Percentiles rank a stretch among this genome's conserved stretches.
Evolutionary conservation across 2,888 invertebrate species (phyloP).

Genomic region (Lasioglossum villosulum): DNA sequence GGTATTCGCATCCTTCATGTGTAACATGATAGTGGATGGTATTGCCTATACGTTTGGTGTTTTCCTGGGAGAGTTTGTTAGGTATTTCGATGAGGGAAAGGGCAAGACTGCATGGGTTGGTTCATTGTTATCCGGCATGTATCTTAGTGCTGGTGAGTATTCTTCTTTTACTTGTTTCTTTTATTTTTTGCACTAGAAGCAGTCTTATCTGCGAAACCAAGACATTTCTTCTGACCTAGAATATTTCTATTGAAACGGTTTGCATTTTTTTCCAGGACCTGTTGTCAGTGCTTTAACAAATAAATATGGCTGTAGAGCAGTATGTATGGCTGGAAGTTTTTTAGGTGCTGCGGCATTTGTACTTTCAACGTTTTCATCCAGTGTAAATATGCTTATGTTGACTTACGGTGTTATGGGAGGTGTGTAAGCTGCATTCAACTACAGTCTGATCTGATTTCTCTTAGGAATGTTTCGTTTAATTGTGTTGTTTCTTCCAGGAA

Average conservation of each 20-base stretch:
- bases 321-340: constrained; percentile 96
- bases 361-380: constrained; percentile 93
- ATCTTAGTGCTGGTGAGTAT: constrained; percentile 93
- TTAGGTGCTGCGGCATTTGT: constrained; percentile 94
- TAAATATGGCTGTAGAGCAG: constrained; percentile 97
- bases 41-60: constrained; percentile 99
- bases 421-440: constrained; percentile 79
- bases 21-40: constrained; percentile 99
- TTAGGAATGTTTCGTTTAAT: background rate
- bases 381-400: constrained; percentile 95
- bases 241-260: background rate
- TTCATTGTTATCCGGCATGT: constrained; percentile 97
- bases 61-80: constrained; percentile 92
- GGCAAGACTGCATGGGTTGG: constrained; percentile 97
- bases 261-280: constrained; percentile 88
- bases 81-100: constrained; percentile 93
- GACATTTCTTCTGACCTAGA: too few species aligned
- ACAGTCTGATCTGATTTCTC: background rate
- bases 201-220: background rate
- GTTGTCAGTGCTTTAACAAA: constrained; percentile 98
- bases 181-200: background rate
- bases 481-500: constrained; percentile 86
- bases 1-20: constrained; percentile 98
- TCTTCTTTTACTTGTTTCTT: background rate
- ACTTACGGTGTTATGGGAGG: constrained; percentile 97